phyloP scores from a whole-genome alignment of 2,888 invertebrate genomes.

The Sclerodermus sp. region DNA sequence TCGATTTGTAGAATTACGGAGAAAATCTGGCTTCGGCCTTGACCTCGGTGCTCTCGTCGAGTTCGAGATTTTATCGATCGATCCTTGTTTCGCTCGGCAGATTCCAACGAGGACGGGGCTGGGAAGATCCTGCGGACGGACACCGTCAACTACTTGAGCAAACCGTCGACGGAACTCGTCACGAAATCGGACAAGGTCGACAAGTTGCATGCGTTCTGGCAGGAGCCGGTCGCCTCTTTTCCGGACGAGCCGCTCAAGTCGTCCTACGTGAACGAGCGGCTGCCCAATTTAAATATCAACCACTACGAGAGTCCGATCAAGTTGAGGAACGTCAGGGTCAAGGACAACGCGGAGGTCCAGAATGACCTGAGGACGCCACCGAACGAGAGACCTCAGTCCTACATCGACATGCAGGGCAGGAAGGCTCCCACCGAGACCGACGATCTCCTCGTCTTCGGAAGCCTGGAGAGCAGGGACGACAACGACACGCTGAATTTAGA shows the following conservation, averaged over 20 bases:
- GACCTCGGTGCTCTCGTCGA: too few relatives aligned
- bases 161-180: constrained; percentile 42
- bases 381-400: constrained; percentile 44
- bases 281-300: constrained; percentile 20
- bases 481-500: constrained; percentile 13
- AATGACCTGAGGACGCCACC: constrained; percentile 42
- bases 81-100: constrained; percentile 14
- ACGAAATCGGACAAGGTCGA: constrained; percentile 51
- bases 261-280: constrained; percentile 46
- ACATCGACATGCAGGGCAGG: constrained; percentile 52
- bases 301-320: constrained; percentile 52
- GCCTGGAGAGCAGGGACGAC: constrained; percentile 7
- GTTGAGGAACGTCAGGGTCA: constrained; percentile 39
- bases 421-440: constrained; percentile 29
- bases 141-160: constrained; percentile 50
- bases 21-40: too few relatives aligned
- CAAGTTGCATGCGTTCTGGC: constrained; percentile 49
- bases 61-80: too few relatives aligned
- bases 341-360: constrained; percentile 44
- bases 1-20: too few relatives aligned
- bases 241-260: constrained; percentile 30
- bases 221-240: constrained; percentile 39
- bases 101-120: constrained; percentile 28
- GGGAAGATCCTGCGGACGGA: constrained; percentile 34
- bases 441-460: constrained; percentile 34